phyloP scores from a whole-genome alignment of 2,113 vertebrate species.

The Pluvialis apricaria region DNA sequence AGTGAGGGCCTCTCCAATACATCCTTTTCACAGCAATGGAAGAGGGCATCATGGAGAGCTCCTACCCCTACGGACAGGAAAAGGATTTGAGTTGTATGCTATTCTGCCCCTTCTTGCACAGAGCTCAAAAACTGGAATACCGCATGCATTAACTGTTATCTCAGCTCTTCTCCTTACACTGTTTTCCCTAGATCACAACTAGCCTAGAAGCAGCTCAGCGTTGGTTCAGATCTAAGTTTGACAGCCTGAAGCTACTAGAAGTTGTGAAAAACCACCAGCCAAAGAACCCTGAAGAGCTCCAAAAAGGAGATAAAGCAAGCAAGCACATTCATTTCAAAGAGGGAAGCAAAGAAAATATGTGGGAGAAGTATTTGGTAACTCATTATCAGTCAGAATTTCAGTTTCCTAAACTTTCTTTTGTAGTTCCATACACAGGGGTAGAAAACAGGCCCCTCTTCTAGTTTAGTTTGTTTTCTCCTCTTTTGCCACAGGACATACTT shows the following conservation, averaged over 20 bases:
- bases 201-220: constrained; percentile 69
- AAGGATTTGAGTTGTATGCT: neutral
- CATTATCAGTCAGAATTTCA: neutral
- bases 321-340: neutral
- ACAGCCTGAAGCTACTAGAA: constrained; percentile 62
- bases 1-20: neutral
- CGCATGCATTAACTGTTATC: neutral
- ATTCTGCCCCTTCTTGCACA: neutral
- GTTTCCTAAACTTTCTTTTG: neutral
- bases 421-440: neutral
- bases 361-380: neutral
- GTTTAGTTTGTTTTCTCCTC: neutral
- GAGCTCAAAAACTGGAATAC: neutral
- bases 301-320: neutral
- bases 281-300: neutral
- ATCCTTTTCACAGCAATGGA: neutral
- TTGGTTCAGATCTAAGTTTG: constrained; percentile 65
- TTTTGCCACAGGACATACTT: neutral
- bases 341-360: neutral
- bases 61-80: neutral
- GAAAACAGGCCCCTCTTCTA: neutral
- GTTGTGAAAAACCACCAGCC: constrained; percentile 9
- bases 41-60: neutral
- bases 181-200: constrained; percentile 54
- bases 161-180: neutral